These are phyloP conservation scores for Enteromius viviparus DNA, from an alignment of 2,797 vertebrate genomes.

Conservation along the genomic window DNA sequence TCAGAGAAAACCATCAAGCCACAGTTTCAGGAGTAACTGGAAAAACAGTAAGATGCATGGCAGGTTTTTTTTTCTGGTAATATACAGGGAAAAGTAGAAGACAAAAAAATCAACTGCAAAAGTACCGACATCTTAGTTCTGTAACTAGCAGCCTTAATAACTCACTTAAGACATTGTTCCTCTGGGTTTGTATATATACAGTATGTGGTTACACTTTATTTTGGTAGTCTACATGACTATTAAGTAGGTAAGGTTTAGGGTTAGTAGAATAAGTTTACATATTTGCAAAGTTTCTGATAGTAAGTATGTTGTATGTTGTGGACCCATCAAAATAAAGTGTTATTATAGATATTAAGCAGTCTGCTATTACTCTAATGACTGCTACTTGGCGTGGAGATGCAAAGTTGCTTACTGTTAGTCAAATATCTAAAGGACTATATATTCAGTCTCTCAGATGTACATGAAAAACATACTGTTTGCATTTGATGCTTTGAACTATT, in stretches of 20 bases:
- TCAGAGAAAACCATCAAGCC: constrained; percentile 6
- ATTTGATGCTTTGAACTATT: constrained; percentile 19
- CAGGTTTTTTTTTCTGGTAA: neutral
- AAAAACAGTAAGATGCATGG: neutral
- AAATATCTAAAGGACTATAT: no score
- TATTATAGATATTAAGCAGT: no score
- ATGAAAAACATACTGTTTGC: constrained; percentile 13
- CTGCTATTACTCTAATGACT: no score
- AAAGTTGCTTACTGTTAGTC: no score
- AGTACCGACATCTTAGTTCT: neutral
- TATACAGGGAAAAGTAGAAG: neutral
- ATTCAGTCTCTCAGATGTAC: neutral
- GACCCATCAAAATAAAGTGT: no score
- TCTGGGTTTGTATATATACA: neutral
- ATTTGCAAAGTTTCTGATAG: no score
- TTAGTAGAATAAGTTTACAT: no score
- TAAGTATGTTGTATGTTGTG: no score
- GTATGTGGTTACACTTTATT: no score
- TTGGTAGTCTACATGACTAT: no score
- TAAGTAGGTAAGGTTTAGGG: no score
- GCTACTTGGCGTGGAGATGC: no score
- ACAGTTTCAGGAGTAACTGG: neutral
- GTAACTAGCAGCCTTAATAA: neutral
- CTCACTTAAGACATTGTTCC: neutral
- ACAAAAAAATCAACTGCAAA: neutral